Conservation (phyloP, 2,797 vertebrate genomes). For the Pseudochaenichthys georgianus region DNA sequence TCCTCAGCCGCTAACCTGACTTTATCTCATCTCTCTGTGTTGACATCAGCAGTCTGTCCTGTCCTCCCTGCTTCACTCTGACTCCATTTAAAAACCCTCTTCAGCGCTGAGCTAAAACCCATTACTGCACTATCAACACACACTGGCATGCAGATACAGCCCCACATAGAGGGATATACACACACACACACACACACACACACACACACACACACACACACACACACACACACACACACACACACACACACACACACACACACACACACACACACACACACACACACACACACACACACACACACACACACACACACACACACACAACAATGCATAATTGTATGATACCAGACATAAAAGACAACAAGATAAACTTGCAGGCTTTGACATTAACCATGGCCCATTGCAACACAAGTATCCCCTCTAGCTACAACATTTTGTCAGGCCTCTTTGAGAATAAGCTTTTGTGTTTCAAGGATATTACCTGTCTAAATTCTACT, state of each 20-base stretch:
- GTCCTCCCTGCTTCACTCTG: conserved; percentile 58
- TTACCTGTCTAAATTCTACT: too few relatives aligned
- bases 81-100: conserved; percentile 65
- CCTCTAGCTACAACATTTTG: too few relatives aligned
- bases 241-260: neutral
- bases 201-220: conserved; percentile 5
- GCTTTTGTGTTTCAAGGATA: too few relatives aligned
- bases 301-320: conserved; percentile 24
- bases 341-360: conserved; percentile 1
- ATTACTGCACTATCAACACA: conserved; percentile 59
- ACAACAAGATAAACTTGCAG: conserved; percentile 1
- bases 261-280: neutral
- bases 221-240: conserved; percentile 8
- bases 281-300: neutral
- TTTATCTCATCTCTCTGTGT: conserved; percentile 76
- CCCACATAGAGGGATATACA: neutral
- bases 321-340: neutral
- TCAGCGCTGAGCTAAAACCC: conserved; percentile 53
- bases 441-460: too few relatives aligned
- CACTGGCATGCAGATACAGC: conserved; percentile 35
- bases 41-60: conserved; percentile 77
- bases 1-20: conserved; percentile 44
- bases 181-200: neutral
- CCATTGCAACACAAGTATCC: too few relatives aligned
- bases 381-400: too few relatives aligned